Evolutionary conservation across 2,113 vertebrate genomes (phyloP), one percentile per base, ranked within the genome.

Genomic region (Hiodon tergisus): DNA sequence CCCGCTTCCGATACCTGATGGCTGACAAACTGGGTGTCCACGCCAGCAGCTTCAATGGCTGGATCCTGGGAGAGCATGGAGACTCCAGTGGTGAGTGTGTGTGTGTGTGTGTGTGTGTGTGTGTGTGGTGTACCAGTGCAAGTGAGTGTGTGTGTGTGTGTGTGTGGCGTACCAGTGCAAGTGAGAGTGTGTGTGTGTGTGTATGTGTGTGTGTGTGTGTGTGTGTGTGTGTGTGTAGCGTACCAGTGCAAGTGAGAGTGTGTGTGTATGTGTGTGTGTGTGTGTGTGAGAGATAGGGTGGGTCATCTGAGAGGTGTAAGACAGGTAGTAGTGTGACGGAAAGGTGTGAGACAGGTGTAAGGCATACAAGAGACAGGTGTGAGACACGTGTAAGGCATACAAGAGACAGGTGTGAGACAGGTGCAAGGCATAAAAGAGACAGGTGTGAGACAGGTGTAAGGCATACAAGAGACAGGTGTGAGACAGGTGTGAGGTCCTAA

Each of bases 1-100:
- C 97, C 59, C 92, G 97, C 31, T 99, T 99, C 78, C 97, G 97
- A 31, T 94, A 91, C 67, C 82, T 98, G 79, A 97, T 99, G 92
- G 86, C 93, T 0, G 94, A 98, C 75, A 95, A 92, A 17, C 92
- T 99, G 67, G 94, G 94, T 60, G 89, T 99, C 82, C 94, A 98
- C 53, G 86, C 97, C 57, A 89, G 83, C 80, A 97, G 96, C 84
- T 98, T 97, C 83, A 96, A 98, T 0, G 96, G 97, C n/a, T 99
- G 95, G 93, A 90, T 99, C 81, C 78, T 99, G 84, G 97, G 97
- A 54, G 97, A 99, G 76, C 97, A 98, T 0, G 97, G 97, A 0
- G 97, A 99, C 85, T 95, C 97, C 17, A 99, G 97, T 2, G 97
- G 97, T 99, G 87, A 88, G 93, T 76, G 31, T 46, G 6, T 47